Evolutionary conservation across 2,797 vertebrate genomes (phyloP), one percentile per base, ranked within the genome.

Genomic region (Lates japonicus): DNA sequence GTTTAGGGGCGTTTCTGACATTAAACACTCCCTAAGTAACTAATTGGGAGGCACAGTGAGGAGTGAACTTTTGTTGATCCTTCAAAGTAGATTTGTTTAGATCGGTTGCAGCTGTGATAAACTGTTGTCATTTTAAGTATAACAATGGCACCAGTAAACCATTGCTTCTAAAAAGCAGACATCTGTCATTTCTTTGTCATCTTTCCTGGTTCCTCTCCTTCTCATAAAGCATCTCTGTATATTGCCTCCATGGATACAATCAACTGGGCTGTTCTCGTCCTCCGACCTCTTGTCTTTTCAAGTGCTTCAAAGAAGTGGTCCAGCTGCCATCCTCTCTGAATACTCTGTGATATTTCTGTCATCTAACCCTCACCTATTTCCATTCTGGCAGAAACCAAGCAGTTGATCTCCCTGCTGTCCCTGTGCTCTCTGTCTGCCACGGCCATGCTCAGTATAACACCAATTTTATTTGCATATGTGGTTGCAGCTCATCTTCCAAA

Each of bases 271-370:
- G 74, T 33, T 84, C 76, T 74, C 77, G 70, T 83, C 67, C 64
- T 75, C 55, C 66, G 37, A 65, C 82, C 71, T 77, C 74, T 69
- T 65, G 61, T 84, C 65, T 68, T 75, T 82, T 85, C 69, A 67
- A 84, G 79, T 63, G 54, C 76, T 89, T 91, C 85, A 89, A 87
- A 91, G 78, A 72, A 74, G 54, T 77, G 37, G 11, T 57, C 76
- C 76, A 81, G 85, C 78, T 84, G 80, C 75, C 62, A 31, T 80
- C 61, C 33, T 79, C 70, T 70, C 65, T 29, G 29, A 57, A 59
- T 39, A n/a, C 62, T 76, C 64, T 22, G 46, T 69, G 68, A n/a
- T 82, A 78, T 66, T 44, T 59, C 65, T 70, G 67, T 67, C 65
- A 54, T 80, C 70, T 46, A 62, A 44, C 66, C 52, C 49, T 46